These are phyloP conservation scores for Pollimyrus isidori DNA, from an alignment of 2,113 vertebrate genomes.

Conservation along the genomic window DNA sequence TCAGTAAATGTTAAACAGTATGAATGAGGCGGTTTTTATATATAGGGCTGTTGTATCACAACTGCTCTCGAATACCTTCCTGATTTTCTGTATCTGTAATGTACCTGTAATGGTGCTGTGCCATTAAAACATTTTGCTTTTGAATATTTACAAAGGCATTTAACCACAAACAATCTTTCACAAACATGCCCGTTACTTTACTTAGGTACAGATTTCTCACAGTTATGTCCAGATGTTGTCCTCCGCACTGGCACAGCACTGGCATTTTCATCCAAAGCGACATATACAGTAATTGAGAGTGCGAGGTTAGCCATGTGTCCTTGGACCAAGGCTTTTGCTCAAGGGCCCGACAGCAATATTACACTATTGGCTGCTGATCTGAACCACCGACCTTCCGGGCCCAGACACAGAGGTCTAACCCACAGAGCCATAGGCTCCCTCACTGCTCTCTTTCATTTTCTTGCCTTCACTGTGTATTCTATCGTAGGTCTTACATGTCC, in stretches of 20 bases:
- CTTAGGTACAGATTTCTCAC: background rate
- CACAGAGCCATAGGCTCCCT: background rate
- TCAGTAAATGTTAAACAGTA: constrained; percentile 7
- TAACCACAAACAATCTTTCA: background rate
- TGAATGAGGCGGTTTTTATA: background rate
- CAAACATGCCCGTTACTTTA: background rate
- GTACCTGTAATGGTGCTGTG: background rate
- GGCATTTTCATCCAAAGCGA: background rate
- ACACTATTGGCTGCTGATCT: background rate
- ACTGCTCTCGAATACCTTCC: background rate
- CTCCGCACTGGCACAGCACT: background rate
- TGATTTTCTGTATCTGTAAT: background rate
- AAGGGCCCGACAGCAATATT: background rate
- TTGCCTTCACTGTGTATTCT: background rate
- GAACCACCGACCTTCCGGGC: background rate
- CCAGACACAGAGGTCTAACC: background rate
- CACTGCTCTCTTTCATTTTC: background rate
- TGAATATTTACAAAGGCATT: background rate
- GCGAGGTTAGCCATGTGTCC: background rate
- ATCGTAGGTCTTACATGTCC: background rate
- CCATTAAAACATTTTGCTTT: background rate
- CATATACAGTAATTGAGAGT: background rate
- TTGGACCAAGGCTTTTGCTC: background rate
- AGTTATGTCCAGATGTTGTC: background rate
- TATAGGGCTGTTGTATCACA: background rate